Conservation (phyloP, 2,888 invertebrate genomes). For the Pachydiplax longipennis region DNA sequence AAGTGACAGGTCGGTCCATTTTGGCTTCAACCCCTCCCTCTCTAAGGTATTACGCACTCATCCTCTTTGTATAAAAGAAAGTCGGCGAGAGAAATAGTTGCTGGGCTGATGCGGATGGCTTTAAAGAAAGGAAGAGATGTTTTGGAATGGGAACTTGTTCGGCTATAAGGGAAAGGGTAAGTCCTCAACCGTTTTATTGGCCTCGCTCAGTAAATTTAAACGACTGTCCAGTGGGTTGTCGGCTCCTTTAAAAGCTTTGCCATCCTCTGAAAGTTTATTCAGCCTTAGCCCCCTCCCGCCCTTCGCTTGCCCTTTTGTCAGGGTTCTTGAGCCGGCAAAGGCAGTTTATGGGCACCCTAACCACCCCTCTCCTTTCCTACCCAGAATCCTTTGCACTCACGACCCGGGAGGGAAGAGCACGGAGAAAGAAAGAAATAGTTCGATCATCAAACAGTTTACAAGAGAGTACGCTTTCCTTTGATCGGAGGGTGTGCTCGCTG, state of each 20-base stretch:
- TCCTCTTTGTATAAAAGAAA: background rate
- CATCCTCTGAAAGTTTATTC: slow-evolving; percentile 23
- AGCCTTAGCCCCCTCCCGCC: background rate
- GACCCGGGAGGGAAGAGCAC: background rate
- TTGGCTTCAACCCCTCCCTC: background rate
- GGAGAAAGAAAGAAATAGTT: background rate
- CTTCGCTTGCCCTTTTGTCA: slow-evolving; percentile 17
- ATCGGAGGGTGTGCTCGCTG: background rate
- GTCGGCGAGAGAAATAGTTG: background rate
- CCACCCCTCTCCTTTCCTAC: background rate
- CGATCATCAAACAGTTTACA: slow-evolving; percentile 16
- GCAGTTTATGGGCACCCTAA: background rate
- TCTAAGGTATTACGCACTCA: background rate
- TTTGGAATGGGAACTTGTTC: background rate
- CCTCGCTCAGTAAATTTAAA: slow-evolving; percentile 26
- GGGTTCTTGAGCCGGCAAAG: slow-evolving; percentile 23
- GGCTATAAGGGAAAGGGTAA: background rate
- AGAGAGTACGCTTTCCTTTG: background rate
- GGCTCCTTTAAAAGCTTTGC: slow-evolving; percentile 38
- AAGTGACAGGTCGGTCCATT: background rate
- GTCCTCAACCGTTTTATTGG: slow-evolving; percentile 32
- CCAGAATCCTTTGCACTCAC: background rate
- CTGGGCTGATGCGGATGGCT: background rate
- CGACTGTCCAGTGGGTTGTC: slow-evolving; percentile 32
- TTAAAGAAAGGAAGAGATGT: background rate